Percentiles rank a stretch among this genome's conserved stretches.
Conservation (phyloP, 2,888 invertebrate species). For the Melanargia galathea region DNA sequence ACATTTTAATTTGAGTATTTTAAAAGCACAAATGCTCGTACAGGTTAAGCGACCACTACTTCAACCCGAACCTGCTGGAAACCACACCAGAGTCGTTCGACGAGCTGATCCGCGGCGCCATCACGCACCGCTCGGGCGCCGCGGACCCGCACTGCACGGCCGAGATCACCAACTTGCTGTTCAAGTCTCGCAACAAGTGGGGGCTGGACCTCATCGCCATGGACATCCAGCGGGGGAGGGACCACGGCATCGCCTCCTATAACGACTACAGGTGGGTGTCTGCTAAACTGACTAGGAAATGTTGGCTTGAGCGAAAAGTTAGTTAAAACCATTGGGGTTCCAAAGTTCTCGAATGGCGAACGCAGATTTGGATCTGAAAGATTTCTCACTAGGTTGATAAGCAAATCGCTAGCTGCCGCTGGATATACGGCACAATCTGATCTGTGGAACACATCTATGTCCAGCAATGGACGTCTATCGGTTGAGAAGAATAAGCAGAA, state of each 20-base stretch:
- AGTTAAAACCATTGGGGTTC: no score
- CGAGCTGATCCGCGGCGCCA: constrained; percentile 79
- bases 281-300: not conserved
- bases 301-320: no score
- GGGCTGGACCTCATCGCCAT: constrained; percentile 84
- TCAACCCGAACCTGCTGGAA: constrained; percentile 80
- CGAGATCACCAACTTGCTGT: constrained; percentile 74
- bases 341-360: no score
- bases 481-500: no score
- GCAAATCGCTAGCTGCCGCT: no score
- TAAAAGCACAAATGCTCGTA: no score
- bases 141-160: constrained; percentile 81
- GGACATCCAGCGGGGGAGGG: constrained; percentile 85
- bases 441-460: no score
- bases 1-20: no score
- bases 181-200: constrained; percentile 62
- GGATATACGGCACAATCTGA: no score
- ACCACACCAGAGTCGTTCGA: constrained; percentile 73
- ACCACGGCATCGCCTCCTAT: constrained; percentile 85
- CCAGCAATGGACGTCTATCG: no score
- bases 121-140: constrained; percentile 80
- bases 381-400: no score
- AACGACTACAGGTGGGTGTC: constrained; percentile 81
- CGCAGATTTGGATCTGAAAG: no score
- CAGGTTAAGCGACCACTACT: constrained; percentile 82